Conservation (phyloP, 1,140 invertebrate species). For the Drosophila pseudoobscura region DNA sequence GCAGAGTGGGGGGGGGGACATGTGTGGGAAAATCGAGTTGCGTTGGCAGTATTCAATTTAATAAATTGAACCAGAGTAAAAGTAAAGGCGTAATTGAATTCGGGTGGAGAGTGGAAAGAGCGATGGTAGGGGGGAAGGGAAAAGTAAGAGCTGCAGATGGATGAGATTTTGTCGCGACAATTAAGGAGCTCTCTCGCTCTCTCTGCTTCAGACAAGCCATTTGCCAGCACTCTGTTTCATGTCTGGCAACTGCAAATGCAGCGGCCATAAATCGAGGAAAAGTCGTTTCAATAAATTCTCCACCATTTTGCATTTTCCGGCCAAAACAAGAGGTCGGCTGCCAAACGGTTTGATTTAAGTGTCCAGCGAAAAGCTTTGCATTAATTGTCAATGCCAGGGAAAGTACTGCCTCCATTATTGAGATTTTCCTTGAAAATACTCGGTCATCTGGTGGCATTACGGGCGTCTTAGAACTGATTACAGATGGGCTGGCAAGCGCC, state of each 20-base stretch:
- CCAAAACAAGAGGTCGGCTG: constrained; percentile 29
- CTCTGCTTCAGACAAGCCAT: background rate
- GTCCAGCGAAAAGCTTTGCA: constrained; percentile 1
- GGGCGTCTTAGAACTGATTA: constrained; percentile 66
- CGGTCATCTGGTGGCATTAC: constrained; percentile 54
- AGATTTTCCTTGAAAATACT: constrained; percentile 2
- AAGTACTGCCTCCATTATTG: constrained; percentile 26
- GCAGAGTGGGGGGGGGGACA: background rate
- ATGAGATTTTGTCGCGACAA: constrained; percentile 15
- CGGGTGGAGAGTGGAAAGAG: constrained; percentile 13
- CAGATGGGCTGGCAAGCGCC: constrained; percentile 29
- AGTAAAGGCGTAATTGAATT: constrained; percentile 49
- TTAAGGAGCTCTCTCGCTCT: constrained; percentile 18
- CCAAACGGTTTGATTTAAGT: constrained; percentile 33
- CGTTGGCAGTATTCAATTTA: constrained; percentile 73
- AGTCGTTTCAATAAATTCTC: constrained; percentile 39
- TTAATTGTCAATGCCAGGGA: constrained; percentile 20
- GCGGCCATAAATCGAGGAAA: constrained; percentile 42
- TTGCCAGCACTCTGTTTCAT: constrained; percentile 1
- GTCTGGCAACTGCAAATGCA: constrained; percentile 17
- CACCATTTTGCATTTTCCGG: constrained; percentile 47
- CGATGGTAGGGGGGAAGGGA: no score
- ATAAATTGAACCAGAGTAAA: constrained; percentile 71
- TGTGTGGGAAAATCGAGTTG: constrained; percentile 70
- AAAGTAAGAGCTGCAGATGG: background rate